These are phyloP conservation scores for Paedocypris micromegethes DNA, from an alignment of 2,797 vertebrate species.

Conservation along the genomic window DNA sequence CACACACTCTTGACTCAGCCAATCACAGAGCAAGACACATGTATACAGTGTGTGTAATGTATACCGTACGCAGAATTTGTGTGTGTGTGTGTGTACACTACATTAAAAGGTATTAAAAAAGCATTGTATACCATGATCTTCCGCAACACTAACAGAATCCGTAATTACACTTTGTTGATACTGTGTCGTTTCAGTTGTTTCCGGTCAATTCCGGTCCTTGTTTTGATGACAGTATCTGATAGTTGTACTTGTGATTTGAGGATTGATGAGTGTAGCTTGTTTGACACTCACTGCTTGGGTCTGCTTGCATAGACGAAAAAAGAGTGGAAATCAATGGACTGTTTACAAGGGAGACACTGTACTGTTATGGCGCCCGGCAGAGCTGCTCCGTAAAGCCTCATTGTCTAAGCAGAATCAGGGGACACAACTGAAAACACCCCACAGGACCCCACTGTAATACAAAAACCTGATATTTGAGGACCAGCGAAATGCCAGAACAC, in stretches of 20 bases:
- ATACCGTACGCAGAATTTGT: no score
- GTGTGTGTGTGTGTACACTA: no score
- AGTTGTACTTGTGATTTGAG: slow-evolving; percentile 55
- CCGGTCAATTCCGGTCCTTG: slow-evolving; percentile 25
- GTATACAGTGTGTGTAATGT: no score
- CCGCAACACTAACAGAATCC: slow-evolving; percentile 13
- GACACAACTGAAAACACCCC: slow-evolving; percentile 12
- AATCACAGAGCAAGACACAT: no score
- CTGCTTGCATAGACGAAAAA: slow-evolving; percentile 58
- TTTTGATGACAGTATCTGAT: slow-evolving; percentile 32
- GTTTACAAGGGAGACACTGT: slow-evolving; percentile 63
- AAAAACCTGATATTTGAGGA: slow-evolving; percentile 5
- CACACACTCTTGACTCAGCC: no score
- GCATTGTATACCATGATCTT: slow-evolving; percentile 1
- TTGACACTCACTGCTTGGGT: slow-evolving; percentile 51
- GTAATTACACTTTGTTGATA: slow-evolving; percentile 26
- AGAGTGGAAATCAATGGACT: slow-evolving; percentile 66
- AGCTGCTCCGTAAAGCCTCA: slow-evolving; percentile 17
- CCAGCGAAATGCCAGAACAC: neutral
- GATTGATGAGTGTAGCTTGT: slow-evolving; percentile 54
- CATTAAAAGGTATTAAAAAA: no score
- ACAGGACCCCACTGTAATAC: slow-evolving; percentile 1
- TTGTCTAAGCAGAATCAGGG: slow-evolving; percentile 15
- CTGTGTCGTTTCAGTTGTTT: slow-evolving; percentile 34
- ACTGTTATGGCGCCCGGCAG: slow-evolving; percentile 58